Base-by-base conservation (phyloP, 1,140 invertebrate genomes). In the Drosophila ogumai region DNA sequence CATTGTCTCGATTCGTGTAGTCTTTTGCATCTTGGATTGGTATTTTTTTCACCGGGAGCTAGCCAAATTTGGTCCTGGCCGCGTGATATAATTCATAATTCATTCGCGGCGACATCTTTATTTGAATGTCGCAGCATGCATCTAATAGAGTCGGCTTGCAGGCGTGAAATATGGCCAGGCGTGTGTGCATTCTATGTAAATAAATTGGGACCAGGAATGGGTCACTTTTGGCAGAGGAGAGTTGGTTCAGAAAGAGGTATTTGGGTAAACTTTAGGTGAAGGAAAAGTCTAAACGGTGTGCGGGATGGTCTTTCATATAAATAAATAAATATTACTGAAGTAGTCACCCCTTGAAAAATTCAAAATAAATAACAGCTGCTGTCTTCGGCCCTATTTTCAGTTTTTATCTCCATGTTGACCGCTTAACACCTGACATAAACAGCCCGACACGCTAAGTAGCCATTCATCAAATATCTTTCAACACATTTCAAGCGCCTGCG, bases 21-120 rank as follows among this genome's bases (percentile, higher is more conserved):
- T 72, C 52, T 55, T 65, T 44, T 81, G 41, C 73, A 65, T 63
- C 60, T 44, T 17, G 47, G 43, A 17, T 19, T 63, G 56, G 31
- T 17, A 58, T 34, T 28, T 58, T 41, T 55, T 34, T 58, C 13
- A 68, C 76, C 44, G 55, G 76, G 52, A 55, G 75, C 82, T 66
- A 63, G 50, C 88, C 88, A 91, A 91, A 91, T 91, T 91, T 91
- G 88, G 88, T 50, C 44, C 44, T 55, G 32, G 63, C 65, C 77
- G 80, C 81, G 88, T 91, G 88, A 91, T 91, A 88, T 91, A 91
- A 91, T 91, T 91, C 88, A 91, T 91, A 91, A 88, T 91, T 88
- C 88, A 91, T 84, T 91, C 55, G 54, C 44, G 47, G 63, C 68
- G 82, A 91, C 82, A 88, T 88, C 88, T 91, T 91, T 91, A 91